Conservation (phyloP, 1,140 invertebrate genomes). For the Tetramorium simillimum region DNA sequence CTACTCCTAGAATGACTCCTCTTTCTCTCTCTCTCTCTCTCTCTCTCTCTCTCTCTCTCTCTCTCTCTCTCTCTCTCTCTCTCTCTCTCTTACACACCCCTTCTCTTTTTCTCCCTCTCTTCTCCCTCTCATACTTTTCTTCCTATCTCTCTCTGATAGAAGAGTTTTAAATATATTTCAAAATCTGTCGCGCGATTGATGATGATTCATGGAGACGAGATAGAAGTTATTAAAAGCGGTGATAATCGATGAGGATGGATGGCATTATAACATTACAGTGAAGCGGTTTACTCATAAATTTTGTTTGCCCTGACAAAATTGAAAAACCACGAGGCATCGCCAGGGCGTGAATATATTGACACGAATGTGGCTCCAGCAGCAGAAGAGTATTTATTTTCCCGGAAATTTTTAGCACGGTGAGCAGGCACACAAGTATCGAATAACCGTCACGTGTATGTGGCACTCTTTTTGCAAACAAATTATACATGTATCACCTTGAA, state of each 20-base stretch:
- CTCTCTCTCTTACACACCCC: neutral
- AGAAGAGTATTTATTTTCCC: slow-evolving; percentile 49
- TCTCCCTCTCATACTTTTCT: neutral
- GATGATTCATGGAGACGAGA: slow-evolving; percentile 65
- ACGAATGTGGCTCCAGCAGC: slow-evolving; percentile 27
- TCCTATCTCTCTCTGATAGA: neutral
- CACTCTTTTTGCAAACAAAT: slow-evolving; percentile 37
- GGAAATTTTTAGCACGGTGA: slow-evolving; percentile 52
- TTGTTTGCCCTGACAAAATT: slow-evolving; percentile 67
- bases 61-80: neutral
- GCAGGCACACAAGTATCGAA: slow-evolving; percentile 39
- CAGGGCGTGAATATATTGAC: slow-evolving; percentile 35
- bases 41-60: no score
- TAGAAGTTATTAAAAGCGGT: slow-evolving; percentile 69
- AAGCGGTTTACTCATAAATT: slow-evolving; percentile 70
- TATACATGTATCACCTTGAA: slow-evolving; percentile 36
- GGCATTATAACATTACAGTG: slow-evolving; percentile 66
- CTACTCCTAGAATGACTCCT: neutral
- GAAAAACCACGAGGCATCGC: slow-evolving; percentile 63
- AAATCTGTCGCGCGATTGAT: slow-evolving; percentile 52
- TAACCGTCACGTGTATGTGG: slow-evolving; percentile 13
- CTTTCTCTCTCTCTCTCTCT: neutral
- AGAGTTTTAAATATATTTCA: slow-evolving; percentile 58
- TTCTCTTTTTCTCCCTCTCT: neutral
- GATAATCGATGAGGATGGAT: slow-evolving; percentile 75